A percentile compares a stretch with the other conserved stretches of the same genome.
phyloP scores from a whole-genome alignment of 1,140 invertebrate species.

The Aphidius ervi region DNA sequence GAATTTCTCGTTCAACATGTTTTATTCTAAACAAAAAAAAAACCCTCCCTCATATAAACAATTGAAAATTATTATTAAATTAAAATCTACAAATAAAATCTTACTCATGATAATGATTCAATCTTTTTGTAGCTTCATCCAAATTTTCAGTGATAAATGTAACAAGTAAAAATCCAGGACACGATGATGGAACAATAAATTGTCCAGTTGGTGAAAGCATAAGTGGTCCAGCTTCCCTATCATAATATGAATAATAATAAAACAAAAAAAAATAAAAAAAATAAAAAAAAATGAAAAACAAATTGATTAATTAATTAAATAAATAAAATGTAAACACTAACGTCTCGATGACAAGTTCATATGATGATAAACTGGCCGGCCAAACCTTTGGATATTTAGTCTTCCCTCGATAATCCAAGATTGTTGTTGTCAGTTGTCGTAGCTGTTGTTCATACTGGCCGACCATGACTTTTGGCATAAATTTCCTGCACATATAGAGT shows the following conservation, averaged over 20 bases:
- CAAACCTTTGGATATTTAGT: constrained; percentile 67
- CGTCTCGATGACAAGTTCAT: constrained; percentile 88
- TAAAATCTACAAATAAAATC: constrained; percentile 30
- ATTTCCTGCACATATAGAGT: constrained; percentile 66
- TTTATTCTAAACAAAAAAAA: constrained; percentile 62
- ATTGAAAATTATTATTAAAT: constrained; percentile 16
- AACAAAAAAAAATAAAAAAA: constrained; percentile 22
- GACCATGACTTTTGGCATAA: constrained; percentile 83
- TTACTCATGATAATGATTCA: constrained; percentile 73
- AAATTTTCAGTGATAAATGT: constrained; percentile 79
- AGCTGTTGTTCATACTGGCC: constrained; percentile 79
- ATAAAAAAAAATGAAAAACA: constrained; percentile 3
- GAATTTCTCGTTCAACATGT: constrained; percentile 68
- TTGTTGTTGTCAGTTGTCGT: constrained; percentile 72
- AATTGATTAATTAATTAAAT: constrained; percentile 3
- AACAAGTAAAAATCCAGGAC: constrained; percentile 77
- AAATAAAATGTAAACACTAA: constrained; percentile 42
- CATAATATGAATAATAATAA: constrained; percentile 27
- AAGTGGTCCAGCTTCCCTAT: constrained; percentile 80
- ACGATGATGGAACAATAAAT: constrained; percentile 86
- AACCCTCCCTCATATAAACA: neutral
- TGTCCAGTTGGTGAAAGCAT: constrained; percentile 92
- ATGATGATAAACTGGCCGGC: constrained; percentile 66
- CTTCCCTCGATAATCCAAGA: constrained; percentile 72
- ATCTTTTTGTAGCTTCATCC: constrained; percentile 64